Evolutionary conservation across 2,888 invertebrate genomes (phyloP).

Genomic region (Leptopilina myrica): DNA sequence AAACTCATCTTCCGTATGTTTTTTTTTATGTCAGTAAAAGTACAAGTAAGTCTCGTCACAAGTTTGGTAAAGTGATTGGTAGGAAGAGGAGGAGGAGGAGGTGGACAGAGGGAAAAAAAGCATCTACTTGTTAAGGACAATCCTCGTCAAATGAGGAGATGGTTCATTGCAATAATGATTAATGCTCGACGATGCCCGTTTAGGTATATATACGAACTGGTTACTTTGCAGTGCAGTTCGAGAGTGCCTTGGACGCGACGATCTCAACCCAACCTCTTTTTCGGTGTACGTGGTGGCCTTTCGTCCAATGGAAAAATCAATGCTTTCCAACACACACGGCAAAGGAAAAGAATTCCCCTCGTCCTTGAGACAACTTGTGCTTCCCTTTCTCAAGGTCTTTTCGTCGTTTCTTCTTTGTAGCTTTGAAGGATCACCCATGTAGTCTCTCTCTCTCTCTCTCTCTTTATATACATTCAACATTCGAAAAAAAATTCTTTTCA

Average conservation of each 20-base stretch:
- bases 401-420: conserved; percentile 2
- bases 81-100: too few species aligned
- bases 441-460: neutral
- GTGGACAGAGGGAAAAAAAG: conserved; percentile 28
- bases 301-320: conserved; percentile 51
- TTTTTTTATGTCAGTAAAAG: neutral
- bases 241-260: conserved; percentile 47
- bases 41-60: neutral
- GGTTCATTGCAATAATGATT: conserved; percentile 63
- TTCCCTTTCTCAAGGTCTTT: conserved; percentile 54
- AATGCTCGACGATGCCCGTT: conserved; percentile 61
- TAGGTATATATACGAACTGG: conserved; percentile 43
- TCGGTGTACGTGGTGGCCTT: conserved; percentile 48
- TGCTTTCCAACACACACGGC: conserved; percentile 32
- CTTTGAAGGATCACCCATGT: conserved; percentile 1
- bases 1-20: conserved; percentile 1
- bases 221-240: conserved; percentile 40
- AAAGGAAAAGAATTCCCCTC: conserved; percentile 50
- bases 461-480: too few species aligned
- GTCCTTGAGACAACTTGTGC: conserved; percentile 53
- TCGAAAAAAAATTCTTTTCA: too few species aligned
- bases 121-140: conserved; percentile 47
- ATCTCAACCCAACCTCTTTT: conserved; percentile 45
- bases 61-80: neutral
- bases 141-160: conserved; percentile 48